Evolutionary conservation across 2,113 vertebrate genomes (phyloP).

Genomic region (Lichenostomus cassidix): DNA sequence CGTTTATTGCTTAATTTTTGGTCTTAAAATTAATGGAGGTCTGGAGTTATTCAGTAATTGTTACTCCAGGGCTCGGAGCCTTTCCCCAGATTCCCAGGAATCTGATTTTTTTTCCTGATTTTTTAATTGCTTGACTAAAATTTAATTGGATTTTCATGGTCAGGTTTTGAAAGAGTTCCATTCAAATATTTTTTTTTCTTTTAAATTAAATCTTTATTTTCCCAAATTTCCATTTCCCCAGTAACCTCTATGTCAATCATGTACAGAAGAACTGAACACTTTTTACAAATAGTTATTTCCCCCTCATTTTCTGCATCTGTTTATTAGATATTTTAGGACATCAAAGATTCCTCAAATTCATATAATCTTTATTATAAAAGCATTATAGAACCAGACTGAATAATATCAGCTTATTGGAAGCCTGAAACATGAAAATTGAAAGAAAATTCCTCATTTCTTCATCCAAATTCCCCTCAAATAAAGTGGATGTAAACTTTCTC

Average conservation of each 20-base stretch:
- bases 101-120: neutral
- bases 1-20: slow-evolving; percentile 22
- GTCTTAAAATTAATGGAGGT: neutral
- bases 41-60: neutral
- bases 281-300: neutral
- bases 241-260: neutral
- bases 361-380: neutral
- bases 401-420: neutral
- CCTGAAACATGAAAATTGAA: neutral
- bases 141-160: neutral
- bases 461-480: neutral
- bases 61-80: neutral
- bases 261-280: neutral
- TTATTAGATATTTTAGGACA: neutral
- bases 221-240: neutral
- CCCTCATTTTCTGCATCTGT: neutral
- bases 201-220: neutral
- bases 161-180: neutral
- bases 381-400: neutral
- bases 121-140: neutral
- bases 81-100: neutral
- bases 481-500: neutral
- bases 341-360: neutral
- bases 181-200: neutral
- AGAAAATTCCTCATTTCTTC: neutral